phyloP scores from a whole-genome alignment of 2,797 vertebrate species.

The Syndactyla subalaris region DNA sequence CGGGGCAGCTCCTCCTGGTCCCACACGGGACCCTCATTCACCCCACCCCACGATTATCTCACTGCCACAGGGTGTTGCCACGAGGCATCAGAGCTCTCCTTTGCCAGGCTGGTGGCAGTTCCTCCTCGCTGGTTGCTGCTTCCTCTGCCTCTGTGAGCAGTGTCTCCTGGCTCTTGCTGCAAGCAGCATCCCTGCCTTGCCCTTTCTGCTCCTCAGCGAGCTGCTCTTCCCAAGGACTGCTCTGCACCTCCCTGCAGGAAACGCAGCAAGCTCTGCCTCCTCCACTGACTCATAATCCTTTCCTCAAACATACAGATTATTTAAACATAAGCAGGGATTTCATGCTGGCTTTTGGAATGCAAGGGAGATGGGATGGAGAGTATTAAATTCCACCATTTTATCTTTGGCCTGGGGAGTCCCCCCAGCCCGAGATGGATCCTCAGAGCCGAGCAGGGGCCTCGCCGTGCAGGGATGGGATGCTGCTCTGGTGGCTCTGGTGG shows the following conservation, averaged over 20 bases:
- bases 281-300: neutral
- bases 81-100: neutral
- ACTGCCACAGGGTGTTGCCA: neutral
- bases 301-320: slow-evolving; percentile 26
- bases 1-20: neutral
- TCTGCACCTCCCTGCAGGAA: neutral
- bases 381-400: neutral
- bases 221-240: slow-evolving; percentile 1
- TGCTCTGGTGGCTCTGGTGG: neutral
- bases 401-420: neutral
- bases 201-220: neutral
- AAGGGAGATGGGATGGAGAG: neutral
- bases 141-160: neutral
- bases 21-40: neutral
- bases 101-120: neutral
- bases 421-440: neutral
- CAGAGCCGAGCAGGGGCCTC: neutral
- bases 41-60: slow-evolving; percentile 17
- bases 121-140: neutral
- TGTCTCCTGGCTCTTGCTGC: neutral
- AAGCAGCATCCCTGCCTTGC: neutral
- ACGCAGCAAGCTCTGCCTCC: neutral
- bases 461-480: neutral
- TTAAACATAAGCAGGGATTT: slow-evolving; percentile 44
- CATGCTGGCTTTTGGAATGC: neutral